Conservation (phyloP, 2,888 invertebrate genomes). For the Heliconius charithonia region DNA sequence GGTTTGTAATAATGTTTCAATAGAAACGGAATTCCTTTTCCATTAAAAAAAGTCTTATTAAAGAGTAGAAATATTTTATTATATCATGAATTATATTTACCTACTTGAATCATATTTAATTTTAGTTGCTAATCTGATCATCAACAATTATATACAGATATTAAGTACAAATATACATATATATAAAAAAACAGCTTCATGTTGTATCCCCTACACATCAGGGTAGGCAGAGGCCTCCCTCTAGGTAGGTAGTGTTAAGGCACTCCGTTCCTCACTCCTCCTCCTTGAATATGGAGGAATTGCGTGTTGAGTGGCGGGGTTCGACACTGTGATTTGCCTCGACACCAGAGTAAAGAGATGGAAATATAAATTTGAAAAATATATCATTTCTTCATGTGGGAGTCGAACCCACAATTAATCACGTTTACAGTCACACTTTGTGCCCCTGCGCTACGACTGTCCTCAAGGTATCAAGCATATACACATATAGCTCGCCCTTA, state of each 20-base stretch:
- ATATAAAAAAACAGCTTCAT: no score
- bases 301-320: neutral
- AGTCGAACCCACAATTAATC: neutral
- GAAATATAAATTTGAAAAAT: neutral
- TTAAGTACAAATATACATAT: no score
- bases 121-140: no score
- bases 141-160: no score
- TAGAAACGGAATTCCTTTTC: no score
- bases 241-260: neutral
- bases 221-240: neutral
- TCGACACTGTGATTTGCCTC: neutral
- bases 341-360: neutral
- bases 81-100: no score
- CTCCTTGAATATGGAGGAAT: neutral
- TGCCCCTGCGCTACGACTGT: neutral
- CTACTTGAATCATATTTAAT: no score
- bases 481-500: slow-evolving; percentile 10
- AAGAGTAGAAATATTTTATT: no score
- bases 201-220: neutral
- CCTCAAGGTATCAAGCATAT: neutral
- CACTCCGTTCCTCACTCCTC: neutral
- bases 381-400: neutral
- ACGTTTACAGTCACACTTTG: neutral
- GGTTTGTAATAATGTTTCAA: no score
- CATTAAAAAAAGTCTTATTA: no score